Evolutionary conservation across 2,113 vertebrate species (phyloP).

Genomic region (Anoura caudifer): DNA sequence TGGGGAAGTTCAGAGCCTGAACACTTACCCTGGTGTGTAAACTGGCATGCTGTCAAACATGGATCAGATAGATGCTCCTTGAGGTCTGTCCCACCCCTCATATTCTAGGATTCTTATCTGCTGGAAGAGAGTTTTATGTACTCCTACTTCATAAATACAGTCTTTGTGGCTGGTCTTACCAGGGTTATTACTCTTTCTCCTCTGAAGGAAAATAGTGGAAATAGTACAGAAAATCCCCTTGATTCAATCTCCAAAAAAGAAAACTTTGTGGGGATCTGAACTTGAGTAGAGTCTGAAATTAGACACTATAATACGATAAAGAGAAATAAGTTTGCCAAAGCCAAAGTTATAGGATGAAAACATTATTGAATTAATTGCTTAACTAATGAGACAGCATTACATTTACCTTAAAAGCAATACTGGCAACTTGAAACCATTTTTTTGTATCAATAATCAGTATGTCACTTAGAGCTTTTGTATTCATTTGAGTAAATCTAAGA

Average conservation of each 20-base stretch:
- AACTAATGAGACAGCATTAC: not conserved
- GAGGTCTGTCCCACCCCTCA: not conserved
- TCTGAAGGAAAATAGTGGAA: not conserved
- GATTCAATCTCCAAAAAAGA: not conserved
- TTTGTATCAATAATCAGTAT: not conserved
- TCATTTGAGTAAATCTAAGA: not conserved
- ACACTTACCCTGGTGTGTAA: not conserved
- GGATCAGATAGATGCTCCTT: not conserved
- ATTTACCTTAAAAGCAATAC: not conserved
- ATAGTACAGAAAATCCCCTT: not conserved
- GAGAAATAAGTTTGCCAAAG: not conserved
- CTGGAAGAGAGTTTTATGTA: not conserved
- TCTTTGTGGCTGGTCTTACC: not conserved
- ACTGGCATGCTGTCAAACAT: no score
- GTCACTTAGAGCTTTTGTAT: not conserved
- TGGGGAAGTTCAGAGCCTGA: not conserved
- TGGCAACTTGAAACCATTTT: not conserved
- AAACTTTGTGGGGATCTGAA: not conserved
- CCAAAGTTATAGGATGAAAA: not conserved
- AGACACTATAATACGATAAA: not conserved
- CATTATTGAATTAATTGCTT: not conserved
- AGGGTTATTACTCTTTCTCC: not conserved
- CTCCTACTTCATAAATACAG: not conserved
- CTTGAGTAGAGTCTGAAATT: not conserved
- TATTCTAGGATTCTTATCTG: not conserved